Base-by-base conservation (phyloP, 2,113 vertebrate species). In the Microcebus lehilahytsara region DNA sequence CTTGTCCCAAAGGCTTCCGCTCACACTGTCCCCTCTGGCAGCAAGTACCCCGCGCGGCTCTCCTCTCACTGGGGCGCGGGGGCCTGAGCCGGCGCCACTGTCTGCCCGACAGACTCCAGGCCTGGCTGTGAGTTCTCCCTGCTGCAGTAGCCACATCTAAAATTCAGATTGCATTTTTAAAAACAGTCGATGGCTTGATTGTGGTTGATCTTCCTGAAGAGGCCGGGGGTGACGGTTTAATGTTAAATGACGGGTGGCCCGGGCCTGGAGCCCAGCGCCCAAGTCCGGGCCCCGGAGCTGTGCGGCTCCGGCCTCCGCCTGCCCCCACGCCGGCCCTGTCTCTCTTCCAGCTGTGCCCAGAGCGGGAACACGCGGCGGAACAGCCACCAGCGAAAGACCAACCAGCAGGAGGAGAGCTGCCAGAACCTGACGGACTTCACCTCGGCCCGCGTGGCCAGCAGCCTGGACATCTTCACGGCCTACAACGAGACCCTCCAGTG, bases 381-480 rank as follows among this genome's bases (percentile, higher is more conserved):
- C 99, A 99, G 99, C 99, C 99, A 99, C 98, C 99, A 99, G 98
- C 99, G 99, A 96, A 99, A 99, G 98, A 99, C 99, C 96, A 99
- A 99, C 98, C 99, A 99, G 98, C 99, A 99, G 98, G 99, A 99
- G 94, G 99, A 99, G 94, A 99, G 99, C 97, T 99, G 99, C 98
- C 99, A 99, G 98, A 99, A 99, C 98, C 98, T 99, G 98, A 99
- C 99, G 0, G 99, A 99, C 98, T 99, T 99, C 97, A 99, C 99
- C 3, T 99, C 99, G 0, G 99, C 99, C 49, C 98, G 99, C 4
- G 99, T 99, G 95, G 99, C 99, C 98, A 99, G 99, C 97, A 99
- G 99, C 98, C 98, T 99, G 98, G 99, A 99, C 98, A 99, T 99
- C 95, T 99, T 99, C 99, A 99, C 99, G 71, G 99, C 99, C 99